Base-by-base conservation (phyloP, 2,797 vertebrate genomes). In the Thaleichthys pacificus region DNA sequence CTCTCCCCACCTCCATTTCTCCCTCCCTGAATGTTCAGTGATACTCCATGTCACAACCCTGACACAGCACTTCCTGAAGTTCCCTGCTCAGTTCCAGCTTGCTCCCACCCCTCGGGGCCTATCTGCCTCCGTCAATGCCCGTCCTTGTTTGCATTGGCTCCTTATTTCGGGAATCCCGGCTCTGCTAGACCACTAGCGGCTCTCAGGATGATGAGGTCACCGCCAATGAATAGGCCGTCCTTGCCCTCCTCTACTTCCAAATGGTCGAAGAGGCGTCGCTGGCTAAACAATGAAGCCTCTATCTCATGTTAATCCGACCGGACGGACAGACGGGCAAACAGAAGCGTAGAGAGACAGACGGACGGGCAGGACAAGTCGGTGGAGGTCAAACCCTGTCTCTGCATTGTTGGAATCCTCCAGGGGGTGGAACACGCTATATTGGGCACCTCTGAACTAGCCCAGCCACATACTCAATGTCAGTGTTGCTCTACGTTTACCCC, bases 101-200 rank as follows among this genome's bases (percentile, higher is more conserved):
- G 12, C 79, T 83, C 77, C 72, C 80, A 80, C 85, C 87, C 76
- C 66, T 19, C 38, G 71, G 82, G 57, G 62, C n/a, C 12, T 32
- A 3, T 15, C 68, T 70, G 72, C 58, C 84, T 85, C 86, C 84
- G 66, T 84, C 92, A 93, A 92, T 91, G 86, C 87, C 89, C 76
- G 79, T 87, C 88, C 90, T 93, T 93, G 89, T 93, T 89, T 91
- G 84, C 64, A 5, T 88, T 82, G 73, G 88, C 88, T 78, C 80
- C 84, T 76, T 74, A 47, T 89, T 91, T 93, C 82, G 89, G 91
- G 92, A 93, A 92, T 92, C 87, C 91, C 87, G 15, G 83, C 85
- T 80, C 86, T 91, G 85, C 90, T 93, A 88, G 91, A 93, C 88
- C 86, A 79, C 87, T 84, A 76, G 88, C 83, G 73, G 84, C 84